Evolutionary conservation across 1,140 invertebrate species (phyloP), one percentile per base, ranked within the genome.

Genomic region (Drosophila pandora): DNA sequence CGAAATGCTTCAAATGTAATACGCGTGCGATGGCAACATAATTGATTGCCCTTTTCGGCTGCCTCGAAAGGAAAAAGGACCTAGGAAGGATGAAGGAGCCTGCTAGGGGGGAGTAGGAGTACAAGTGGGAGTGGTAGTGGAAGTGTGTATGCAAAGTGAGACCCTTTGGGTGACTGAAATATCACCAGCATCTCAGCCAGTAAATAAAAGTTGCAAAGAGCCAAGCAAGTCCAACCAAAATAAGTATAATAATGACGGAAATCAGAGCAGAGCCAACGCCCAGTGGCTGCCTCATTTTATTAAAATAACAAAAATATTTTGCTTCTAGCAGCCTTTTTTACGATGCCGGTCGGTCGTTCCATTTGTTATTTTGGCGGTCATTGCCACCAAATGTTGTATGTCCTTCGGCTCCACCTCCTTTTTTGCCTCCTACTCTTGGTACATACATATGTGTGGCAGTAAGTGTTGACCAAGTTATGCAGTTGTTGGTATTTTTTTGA

Each of bases 291-390:
- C 48, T 76, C 62, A 67, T 80, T 78, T 87, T 78, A 85, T 85
- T 85, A 87, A 85, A 81, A 85, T 78, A 78, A 78, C 82, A 87
- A 67, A 85, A 87, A 81, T 81, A 81, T 87, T 85, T 85, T 85
- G 58, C 67, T 69, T 72, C 81, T 69, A 58, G 71, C 71, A 83
- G 80, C 80, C 71, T 64, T 75, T 37, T 83, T 79, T 78, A 58
- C 70, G 60, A 77, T 32, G 37, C 69, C 30, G n/a, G 41, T 17
- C 17, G 59, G 47, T 12, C 48, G 22, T 39, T 17, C 48, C 55
- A 57, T 52, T 55, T 76, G 60, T 56, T 65, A 70, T 77, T 84
- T 37, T 64, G 81, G 47, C 63, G 77, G 82, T 87, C 68, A 87
- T 77, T 85, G 63, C 67, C 82, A 81, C 64, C 74, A 58, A 80